These are phyloP conservation scores for Florisuga fusca DNA, from an alignment of 2,797 vertebrate species.

Conservation along the genomic window DNA sequence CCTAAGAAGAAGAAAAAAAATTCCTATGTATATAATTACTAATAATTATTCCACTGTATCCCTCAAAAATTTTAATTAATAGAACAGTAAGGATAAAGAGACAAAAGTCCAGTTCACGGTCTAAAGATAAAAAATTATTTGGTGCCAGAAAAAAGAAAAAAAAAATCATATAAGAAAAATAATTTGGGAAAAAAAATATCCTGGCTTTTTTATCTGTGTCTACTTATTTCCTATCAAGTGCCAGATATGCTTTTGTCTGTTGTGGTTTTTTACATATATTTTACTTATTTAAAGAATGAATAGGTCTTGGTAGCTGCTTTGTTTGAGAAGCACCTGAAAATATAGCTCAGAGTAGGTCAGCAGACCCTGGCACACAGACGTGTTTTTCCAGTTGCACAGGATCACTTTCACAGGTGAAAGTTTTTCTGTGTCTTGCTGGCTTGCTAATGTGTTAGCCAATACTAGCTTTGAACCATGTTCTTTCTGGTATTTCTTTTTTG, in stretches of 20 bases:
- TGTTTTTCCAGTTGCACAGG: slow-evolving; percentile 4
- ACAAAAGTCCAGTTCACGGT: not conserved
- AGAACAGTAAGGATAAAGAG: not conserved
- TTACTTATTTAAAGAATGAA: not conserved
- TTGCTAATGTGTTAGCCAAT: not conserved
- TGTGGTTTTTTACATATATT: not conserved
- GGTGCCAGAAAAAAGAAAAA: not conserved
- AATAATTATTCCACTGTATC: not conserved
- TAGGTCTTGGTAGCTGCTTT: not conserved
- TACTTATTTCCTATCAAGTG: not conserved
- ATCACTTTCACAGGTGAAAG: not conserved
- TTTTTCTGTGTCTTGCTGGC: not conserved
- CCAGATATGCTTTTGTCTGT: not conserved
- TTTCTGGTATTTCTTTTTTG: not conserved
- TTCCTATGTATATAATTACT: not conserved
- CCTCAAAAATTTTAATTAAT: not conserved
- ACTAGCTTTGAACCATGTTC: not conserved
- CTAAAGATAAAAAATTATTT: not conserved
- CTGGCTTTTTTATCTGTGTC: not conserved
- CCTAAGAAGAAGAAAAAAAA: not conserved
- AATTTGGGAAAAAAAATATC: not conserved
- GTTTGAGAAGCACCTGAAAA: not conserved
- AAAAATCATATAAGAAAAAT: not conserved
- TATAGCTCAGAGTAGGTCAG: not conserved
- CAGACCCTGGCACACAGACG: not conserved